Base-by-base conservation (phyloP, 1,140 invertebrate species). In the Zaprionus inermis region DNA sequence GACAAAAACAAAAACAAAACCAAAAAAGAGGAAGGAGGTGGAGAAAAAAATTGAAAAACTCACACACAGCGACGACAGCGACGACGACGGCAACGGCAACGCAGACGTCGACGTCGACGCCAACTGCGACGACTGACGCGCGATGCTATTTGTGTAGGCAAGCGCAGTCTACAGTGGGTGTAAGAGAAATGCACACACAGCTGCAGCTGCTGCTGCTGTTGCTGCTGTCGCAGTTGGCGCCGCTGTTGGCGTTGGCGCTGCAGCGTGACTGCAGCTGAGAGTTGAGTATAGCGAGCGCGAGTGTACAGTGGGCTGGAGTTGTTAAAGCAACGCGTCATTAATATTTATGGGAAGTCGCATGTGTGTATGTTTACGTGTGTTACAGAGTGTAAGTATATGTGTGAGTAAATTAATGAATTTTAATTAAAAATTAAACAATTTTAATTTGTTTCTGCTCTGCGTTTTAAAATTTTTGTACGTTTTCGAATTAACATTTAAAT, bases 101-200 rank as follows among this genome's bases (percentile, higher is more conserved):
- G 52, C 41, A 18, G 36, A n/a, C 38, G 34, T 16, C 44, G 46
- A 16, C 28, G 46, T 44, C 54, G 32, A 52, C 63, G 32, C 5
- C 38, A 36, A 49, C 67, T 24, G 38, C 36, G 56, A 32, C 24
- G 24, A 28, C 24, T 2, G 24, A 28, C 68, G 49, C 41, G 20
- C 20, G 36, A 46, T 65, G 56, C 67, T 80, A 74, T 89, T 88
- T 89, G 83, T 86, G 82, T 86, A 86, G 83, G 82, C 68, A 72
- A 10, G 6, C 61, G 63, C 69, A 38, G 73, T 60, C 65, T 51
- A 72, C 74, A 89, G 84, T 89, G 84, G 84, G 84, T 71, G 84
- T 89, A 84, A 44, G 65, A 86, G 88, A 77, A 74, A 81, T 78
- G 81, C 84, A 83, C 76, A 83, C 76, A 83, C 79, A 82, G 66